Conservation (phyloP, 2,888 invertebrate genomes). For the Leptopterna dolabrata region DNA sequence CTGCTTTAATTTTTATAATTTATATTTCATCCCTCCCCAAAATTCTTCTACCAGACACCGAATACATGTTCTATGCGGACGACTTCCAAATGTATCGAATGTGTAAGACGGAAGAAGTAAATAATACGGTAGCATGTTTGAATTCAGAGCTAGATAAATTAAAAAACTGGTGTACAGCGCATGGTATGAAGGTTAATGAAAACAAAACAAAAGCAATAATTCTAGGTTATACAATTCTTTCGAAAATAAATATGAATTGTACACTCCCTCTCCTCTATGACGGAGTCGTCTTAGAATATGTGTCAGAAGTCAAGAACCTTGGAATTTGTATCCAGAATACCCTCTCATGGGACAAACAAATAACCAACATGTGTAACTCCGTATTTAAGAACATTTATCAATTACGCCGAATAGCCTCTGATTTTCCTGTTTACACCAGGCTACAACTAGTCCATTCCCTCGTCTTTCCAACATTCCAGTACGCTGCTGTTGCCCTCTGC, state of each 20-base stretch:
- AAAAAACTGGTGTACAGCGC: background rate
- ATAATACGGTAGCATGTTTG: background rate
- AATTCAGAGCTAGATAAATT: background rate
- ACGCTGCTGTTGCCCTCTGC: background rate
- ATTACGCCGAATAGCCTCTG: background rate
- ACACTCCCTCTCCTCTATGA: background rate
- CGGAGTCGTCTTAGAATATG: background rate
- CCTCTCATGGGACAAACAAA: background rate
- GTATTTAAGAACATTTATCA: background rate
- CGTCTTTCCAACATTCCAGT: background rate
- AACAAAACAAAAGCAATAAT: background rate
- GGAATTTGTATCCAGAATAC: background rate
- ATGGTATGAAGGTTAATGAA: background rate
- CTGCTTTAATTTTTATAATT: slow-evolving; percentile 1
- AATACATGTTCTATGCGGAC: background rate
- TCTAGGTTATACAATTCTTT: background rate
- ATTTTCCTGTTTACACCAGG: background rate
- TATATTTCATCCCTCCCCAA: background rate
- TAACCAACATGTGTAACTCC: background rate
- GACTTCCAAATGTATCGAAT: background rate
- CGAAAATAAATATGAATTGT: background rate
- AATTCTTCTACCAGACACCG: background rate
- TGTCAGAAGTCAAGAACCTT: background rate
- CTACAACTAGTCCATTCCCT: background rate
- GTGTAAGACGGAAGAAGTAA: background rate